Base-by-base conservation (phyloP, 2,888 invertebrate genomes). In the Diadegma fenestrale region DNA sequence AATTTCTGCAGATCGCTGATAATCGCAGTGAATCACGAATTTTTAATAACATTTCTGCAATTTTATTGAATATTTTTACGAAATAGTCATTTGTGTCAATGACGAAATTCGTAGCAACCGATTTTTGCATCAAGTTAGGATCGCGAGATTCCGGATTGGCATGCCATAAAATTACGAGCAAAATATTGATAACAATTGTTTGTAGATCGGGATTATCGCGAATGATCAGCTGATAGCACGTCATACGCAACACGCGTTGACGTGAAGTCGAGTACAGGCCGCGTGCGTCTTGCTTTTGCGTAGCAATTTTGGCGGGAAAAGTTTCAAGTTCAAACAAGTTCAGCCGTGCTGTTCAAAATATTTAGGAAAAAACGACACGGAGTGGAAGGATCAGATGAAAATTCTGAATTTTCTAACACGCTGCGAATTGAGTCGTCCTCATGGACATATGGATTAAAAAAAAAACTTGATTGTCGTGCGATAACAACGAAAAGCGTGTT, bases 1-100 rank as follows among this genome's bases (percentile, higher is more conserved):
- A 83, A 45, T 69, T 72, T 64, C 71, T 87, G 61, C 37, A 77
- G 41, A n/a, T 51, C n/a, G 17, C 68, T 30, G 66, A 26, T 48
- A 63, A 66, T 61, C 73, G 51, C 43, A 77, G 73, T 30, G 61
- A 66, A 48, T 77, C 80, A 41, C 84, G 80, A 68, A 86, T 79
- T 43, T 54, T 82, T 30, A 64, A 80, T 69, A 85, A 61, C 85
- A 87, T 85, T 26, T 33, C 30, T 22, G 1, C 22, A 33, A 45
- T 43, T 75, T 41, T 66, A 10, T 80, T 30, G 37, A 5, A 51
- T 10, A 12, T 30, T 17, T 3, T 51, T 30, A 19, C 14, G 1
- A 33, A 66, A 22, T 41, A 26, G 26, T 22, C n/a, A 58, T 22
- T 54, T 22, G 3, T 58, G 12, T 58, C 10, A 58, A 58, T 58